phyloP scores from a whole-genome alignment of 2,797 vertebrate genomes.

The Artibeus lituratus region DNA sequence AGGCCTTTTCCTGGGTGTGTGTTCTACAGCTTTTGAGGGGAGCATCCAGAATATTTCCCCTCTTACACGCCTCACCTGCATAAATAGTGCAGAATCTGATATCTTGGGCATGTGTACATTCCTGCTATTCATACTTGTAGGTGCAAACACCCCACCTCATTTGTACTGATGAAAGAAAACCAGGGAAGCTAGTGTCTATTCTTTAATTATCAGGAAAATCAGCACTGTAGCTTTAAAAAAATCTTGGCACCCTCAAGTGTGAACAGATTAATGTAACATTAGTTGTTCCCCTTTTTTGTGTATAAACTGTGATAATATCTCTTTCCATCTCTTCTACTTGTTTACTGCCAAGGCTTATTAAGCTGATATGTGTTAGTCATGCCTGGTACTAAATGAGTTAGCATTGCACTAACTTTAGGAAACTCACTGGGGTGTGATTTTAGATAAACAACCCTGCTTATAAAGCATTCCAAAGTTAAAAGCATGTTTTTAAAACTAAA shows the following conservation, averaged over 20 bases:
- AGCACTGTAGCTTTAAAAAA: background rate
- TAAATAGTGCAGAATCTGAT: background rate
- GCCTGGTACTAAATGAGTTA: slow-evolving; percentile 42
- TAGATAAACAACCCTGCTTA: slow-evolving; percentile 16
- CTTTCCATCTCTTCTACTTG: slow-evolving; percentile 35
- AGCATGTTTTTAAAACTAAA: background rate
- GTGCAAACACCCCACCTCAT: background rate
- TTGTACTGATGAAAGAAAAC: slow-evolving; percentile 34
- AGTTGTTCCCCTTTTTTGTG: slow-evolving; percentile 30
- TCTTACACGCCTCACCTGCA: background rate
- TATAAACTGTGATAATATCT: slow-evolving; percentile 52
- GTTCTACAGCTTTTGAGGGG: background rate
- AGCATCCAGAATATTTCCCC: background rate
- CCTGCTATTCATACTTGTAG: slow-evolving; percentile 17
- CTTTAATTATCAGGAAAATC: slow-evolving; percentile 20
- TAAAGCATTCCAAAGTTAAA: slow-evolving; percentile 37
- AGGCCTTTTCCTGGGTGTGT: background rate
- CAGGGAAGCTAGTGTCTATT: background rate
- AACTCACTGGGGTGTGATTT: slow-evolving; percentile 14
- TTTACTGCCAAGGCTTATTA: slow-evolving; percentile 38
- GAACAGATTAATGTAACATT: slow-evolving; percentile 42
- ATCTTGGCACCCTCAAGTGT: slow-evolving; percentile 27
- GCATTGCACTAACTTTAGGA: slow-evolving; percentile 21
- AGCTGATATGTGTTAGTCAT: slow-evolving; percentile 5
- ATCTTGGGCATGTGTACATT: background rate